A percentile compares a stretch with the other conserved stretches of the same genome.
Conservation (phyloP, 2,888 invertebrate species). For the Caenorhabditis sp. region DNA sequence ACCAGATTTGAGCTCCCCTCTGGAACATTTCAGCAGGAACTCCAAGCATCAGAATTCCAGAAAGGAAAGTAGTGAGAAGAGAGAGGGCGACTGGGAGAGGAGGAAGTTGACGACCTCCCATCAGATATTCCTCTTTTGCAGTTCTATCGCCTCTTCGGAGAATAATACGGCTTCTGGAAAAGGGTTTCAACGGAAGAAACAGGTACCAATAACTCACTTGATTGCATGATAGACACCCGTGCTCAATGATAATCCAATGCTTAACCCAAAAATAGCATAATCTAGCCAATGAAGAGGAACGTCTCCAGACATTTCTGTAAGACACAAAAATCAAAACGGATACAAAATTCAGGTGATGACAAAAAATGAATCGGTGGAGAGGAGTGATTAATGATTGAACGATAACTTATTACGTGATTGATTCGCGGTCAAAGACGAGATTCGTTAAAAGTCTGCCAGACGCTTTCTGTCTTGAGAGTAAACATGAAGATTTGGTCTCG, state of each 20-base stretch:
- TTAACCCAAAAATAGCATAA: slow-evolving; percentile 74
- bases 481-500: slow-evolving; percentile 30
- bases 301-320: slow-evolving; percentile 39
- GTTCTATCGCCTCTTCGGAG: slow-evolving; percentile 64
- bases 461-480: not conserved
- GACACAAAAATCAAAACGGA: slow-evolving; percentile 25
- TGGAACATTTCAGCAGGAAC: slow-evolving; percentile 80
- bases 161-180: slow-evolving; percentile 68
- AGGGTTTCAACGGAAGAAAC: not conserved
- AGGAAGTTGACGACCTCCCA: slow-evolving; percentile 79
- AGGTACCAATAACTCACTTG: slow-evolving; percentile 70
- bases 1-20: slow-evolving; percentile 79
- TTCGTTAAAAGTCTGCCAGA: slow-evolving; percentile 14
- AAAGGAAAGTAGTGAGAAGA: slow-evolving; percentile 78
- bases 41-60: slow-evolving; percentile 80
- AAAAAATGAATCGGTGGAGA: slow-evolving; percentile 32
- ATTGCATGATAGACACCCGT: slow-evolving; percentile 80
- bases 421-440: slow-evolving; percentile 21
- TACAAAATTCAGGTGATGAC: slow-evolving; percentile 15
- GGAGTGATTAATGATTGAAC: slow-evolving; percentile 38
- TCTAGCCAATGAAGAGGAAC: slow-evolving; percentile 71
- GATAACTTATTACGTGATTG: slow-evolving; percentile 48
- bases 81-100: slow-evolving; percentile 77
- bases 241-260: slow-evolving; percentile 74
- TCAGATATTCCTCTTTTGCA: slow-evolving; percentile 78